Evolutionary conservation across 2,113 vertebrate genomes (phyloP), one percentile per base, ranked within the genome.

Genomic region (Isichthys henryi): DNA sequence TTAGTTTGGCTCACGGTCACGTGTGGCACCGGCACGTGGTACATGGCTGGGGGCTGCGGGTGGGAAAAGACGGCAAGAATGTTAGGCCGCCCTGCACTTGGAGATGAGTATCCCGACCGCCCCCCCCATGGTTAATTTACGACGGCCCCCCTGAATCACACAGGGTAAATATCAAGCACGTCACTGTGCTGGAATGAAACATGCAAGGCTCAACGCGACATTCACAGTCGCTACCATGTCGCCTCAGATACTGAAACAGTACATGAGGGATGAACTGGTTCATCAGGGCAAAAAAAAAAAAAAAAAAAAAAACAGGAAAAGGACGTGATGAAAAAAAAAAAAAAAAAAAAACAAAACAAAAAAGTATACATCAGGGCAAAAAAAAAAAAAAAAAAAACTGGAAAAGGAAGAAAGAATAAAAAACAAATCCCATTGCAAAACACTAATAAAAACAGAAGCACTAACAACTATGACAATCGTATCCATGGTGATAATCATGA

Each of bases 1-100:
- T 99, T 99, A 93, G 97, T 97, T 96, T 99, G 98, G 96, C 97
- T 99, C 95, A 99, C 97, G 77, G 98, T 96, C 98, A 99, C 97
- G 86, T 97, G 98, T 83, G 98, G 97, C 96, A 99, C 97, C 91
- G 97, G 98, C 93, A 99, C 97, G 92, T 98, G 97, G 95, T 99
- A 99, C 94, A 99, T 95, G 21, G 96, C 93, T 90, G 95, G 95
- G 95, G 98, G 97, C 98, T 98, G 93, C 52, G n/a, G 85, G 45
- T 0, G 62, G 92, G 86, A 4, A 88, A 35, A 88, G 35, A 66
- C 0, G 13, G 6, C 5, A 9, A 15, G 35, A 13, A 1, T 31
- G 52, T 27, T 10, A 62, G 35, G 45, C 77, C 35, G 19, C 3
- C 8, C 62, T 6, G 23, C 21, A 46, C 48, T 15, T 27, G 8